Percentiles rank a stretch among this genome's conserved stretches.
phyloP scores from a whole-genome alignment of 1,140 invertebrate species.

The Andrena cerasifolii region DNA sequence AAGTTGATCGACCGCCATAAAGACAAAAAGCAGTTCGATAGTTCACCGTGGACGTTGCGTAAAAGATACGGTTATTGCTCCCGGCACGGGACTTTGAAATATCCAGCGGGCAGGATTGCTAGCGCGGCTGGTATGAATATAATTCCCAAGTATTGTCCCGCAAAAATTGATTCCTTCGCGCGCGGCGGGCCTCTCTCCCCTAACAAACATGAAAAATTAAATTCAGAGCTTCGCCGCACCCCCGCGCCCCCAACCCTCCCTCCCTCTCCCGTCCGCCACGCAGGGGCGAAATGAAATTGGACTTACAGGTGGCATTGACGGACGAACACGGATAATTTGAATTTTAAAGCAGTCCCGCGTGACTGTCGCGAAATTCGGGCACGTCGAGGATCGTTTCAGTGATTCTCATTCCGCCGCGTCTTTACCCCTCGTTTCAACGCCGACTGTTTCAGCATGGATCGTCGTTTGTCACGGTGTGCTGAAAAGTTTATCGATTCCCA shows the following conservation, averaged over 20 bases:
- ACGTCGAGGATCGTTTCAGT: background rate
- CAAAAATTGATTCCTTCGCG: constrained; percentile 42
- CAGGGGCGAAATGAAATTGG: constrained; percentile 40
- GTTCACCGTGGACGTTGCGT: constrained; percentile 37
- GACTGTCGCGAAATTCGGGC: constrained; percentile 22
- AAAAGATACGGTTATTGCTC: constrained; percentile 36
- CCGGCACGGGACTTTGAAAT: constrained; percentile 34
- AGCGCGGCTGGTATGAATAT: constrained; percentile 25
- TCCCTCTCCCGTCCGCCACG: too few relatives aligned
- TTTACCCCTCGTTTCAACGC: background rate
- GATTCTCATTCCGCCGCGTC: background rate
- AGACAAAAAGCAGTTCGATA: constrained; percentile 27
- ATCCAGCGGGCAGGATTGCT: constrained; percentile 5
- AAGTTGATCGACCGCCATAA: constrained; percentile 30
- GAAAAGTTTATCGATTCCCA: too few relatives aligned
- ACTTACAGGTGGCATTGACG: constrained; percentile 50
- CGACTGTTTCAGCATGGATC: too few relatives aligned
- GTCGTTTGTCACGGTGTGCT: too few relatives aligned
- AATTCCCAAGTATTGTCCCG: constrained; percentile 37
- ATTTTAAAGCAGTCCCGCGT: constrained; percentile 35
- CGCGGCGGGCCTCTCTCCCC: background rate
- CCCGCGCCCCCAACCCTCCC: too few relatives aligned
- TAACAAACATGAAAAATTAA: constrained; percentile 39
- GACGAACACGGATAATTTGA: constrained; percentile 38
- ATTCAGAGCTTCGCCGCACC: constrained; percentile 7